phyloP scores from a whole-genome alignment of 2,113 vertebrate genomes.

The Erpornis zantholeuca region DNA sequence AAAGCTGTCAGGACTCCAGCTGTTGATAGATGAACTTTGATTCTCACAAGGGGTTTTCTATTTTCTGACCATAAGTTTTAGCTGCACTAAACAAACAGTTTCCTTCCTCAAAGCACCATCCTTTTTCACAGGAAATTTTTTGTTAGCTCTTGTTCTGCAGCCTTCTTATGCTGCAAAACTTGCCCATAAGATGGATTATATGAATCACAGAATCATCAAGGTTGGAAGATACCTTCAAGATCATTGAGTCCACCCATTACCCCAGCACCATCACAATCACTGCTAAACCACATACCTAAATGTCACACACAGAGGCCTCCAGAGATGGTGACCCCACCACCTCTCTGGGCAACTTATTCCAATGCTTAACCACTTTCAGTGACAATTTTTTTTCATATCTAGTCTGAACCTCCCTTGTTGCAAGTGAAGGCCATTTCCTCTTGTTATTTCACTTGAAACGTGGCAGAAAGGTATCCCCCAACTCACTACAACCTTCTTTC shows the following conservation, averaged over 20 bases:
- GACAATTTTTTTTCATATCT: not conserved
- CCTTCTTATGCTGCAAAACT: not conserved
- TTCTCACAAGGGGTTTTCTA: not conserved
- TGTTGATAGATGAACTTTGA: not conserved
- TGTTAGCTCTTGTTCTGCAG: not conserved
- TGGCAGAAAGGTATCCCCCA: not conserved
- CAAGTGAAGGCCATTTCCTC: not conserved
- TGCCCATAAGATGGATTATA: not conserved
- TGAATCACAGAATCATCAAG: not conserved
- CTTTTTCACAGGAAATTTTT: not conserved
- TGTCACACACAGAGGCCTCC: not conserved
- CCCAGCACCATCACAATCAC: not conserved
- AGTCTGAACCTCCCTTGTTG: not conserved
- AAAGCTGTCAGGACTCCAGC: not conserved
- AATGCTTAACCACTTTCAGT: not conserved
- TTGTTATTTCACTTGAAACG: not conserved
- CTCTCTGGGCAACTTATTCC: not conserved
- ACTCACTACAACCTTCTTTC: not conserved
- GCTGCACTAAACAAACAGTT: not conserved
- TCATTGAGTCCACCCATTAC: not conserved
- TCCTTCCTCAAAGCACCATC: not conserved
- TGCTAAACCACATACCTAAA: not conserved
- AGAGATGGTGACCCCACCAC: not conserved
- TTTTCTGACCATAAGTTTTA: not conserved
- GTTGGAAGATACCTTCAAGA: not conserved